Evolutionary conservation across 2,113 vertebrate genomes (phyloP).

Genomic region (Ammodytes dubius): DNA sequence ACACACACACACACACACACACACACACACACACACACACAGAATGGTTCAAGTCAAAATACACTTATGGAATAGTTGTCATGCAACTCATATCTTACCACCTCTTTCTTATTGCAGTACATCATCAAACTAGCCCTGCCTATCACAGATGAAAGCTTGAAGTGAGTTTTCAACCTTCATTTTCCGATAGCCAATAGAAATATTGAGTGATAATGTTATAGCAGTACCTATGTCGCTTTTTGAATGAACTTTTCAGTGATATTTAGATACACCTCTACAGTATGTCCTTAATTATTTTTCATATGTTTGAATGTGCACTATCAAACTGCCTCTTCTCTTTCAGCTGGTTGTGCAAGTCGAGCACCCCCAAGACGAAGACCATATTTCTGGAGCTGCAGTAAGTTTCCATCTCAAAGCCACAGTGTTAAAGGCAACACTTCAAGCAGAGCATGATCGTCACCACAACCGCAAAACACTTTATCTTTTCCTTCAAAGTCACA

Average conservation of each 20-base stretch:
- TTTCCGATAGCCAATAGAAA: not conserved
- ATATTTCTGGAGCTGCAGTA: slow-evolving; percentile 91
- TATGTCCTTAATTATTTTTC: not conserved
- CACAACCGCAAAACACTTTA: not conserved
- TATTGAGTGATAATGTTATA: not conserved
- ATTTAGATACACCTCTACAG: too few species aligned
- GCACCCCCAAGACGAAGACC: slow-evolving; percentile 87
- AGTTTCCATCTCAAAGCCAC: slow-evolving; percentile 73
- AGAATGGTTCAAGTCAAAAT: not conserved
- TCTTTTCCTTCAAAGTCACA: not conserved
- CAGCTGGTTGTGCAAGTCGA: slow-evolving; percentile 88
- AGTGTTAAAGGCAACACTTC: not conserved
- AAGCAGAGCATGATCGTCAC: not conserved
- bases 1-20: too few species aligned
- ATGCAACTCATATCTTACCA: not conserved
- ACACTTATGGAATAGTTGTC: accelerated
- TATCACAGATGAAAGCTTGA: slow-evolving; percentile 72
- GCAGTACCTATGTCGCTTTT: not conserved
- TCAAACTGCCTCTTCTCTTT: slow-evolving; percentile 43
- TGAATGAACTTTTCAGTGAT: too few species aligned
- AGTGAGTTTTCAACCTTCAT: slow-evolving; percentile 66
- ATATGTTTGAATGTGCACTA: not conserved
- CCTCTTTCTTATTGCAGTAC: slow-evolving; percentile 61
- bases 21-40: too few species aligned
- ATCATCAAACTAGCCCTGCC: slow-evolving; percentile 51